These are phyloP conservation scores for Ectemnius continuus DNA, from an alignment of 2,888 invertebrate genomes.

Conservation along the genomic window DNA sequence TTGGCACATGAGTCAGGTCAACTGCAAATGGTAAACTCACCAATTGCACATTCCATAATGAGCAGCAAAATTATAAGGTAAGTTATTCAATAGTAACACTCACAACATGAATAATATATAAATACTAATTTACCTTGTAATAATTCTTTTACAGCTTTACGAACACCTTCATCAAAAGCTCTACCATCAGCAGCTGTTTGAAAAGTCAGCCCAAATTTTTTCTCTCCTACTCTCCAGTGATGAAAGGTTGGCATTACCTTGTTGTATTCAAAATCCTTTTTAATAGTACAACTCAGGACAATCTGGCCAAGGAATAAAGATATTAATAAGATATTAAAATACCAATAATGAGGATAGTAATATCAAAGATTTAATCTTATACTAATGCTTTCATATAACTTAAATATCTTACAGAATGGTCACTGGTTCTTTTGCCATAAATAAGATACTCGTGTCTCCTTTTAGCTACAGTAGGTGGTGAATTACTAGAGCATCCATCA, in stretches of 20 bases:
- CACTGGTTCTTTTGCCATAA: conserved; percentile 94
- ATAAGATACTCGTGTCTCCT: conserved; percentile 94
- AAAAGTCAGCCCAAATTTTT: conserved; percentile 96
- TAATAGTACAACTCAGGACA: conserved; percentile 95
- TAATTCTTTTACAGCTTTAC: conserved; percentile 92
- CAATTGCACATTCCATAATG: conserved; percentile 50
- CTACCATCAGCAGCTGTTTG: conserved; percentile 96
- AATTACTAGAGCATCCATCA: conserved; percentile 71
- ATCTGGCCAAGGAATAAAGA: conserved; percentile 81
- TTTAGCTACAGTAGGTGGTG: conserved; percentile 79
- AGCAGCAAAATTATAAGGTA: conserved; percentile 46
- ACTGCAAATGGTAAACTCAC: conserved; percentile 44
- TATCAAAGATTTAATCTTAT: neutral
- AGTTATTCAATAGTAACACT: conserved; percentile 36
- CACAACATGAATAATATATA: neutral
- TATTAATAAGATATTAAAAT: neutral
- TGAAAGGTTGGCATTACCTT: conserved; percentile 99
- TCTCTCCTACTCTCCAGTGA: conserved; percentile 97
- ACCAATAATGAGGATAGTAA: conserved; percentile 42
- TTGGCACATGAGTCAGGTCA: conserved; percentile 1
- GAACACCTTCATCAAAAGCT: conserved; percentile 95
- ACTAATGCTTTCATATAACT: neutral
- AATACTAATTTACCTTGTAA: conserved; percentile 85
- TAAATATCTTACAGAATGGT: conserved; percentile 88
- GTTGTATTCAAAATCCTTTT: conserved; percentile 97